Conservation (phyloP, 2,888 invertebrate species). For the Drosophila lutescens region DNA sequence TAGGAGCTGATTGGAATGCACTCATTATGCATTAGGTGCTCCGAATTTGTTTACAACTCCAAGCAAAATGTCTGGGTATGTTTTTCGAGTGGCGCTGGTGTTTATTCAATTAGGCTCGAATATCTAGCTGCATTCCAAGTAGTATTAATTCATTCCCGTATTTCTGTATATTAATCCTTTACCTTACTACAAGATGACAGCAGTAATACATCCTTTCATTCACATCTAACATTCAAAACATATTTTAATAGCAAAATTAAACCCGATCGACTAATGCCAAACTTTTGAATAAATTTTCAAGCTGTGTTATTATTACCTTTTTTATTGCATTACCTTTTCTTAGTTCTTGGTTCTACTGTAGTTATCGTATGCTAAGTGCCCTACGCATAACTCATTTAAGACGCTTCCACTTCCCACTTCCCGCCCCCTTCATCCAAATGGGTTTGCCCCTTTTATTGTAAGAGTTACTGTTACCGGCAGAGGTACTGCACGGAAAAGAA, state of each 20-base stretch:
- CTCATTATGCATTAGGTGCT: constrained; percentile 11
- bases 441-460: neutral
- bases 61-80: constrained; percentile 8
- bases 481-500: neutral
- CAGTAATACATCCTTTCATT: neutral
- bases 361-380: neutral
- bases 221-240: too few species aligned
- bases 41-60: constrained; percentile 11
- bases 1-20: constrained; percentile 22
- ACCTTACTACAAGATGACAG: too few species aligned
- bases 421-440: neutral
- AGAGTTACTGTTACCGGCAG: neutral
- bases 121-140: neutral
- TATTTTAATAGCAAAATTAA: too few species aligned
- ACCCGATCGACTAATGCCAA: too few species aligned
- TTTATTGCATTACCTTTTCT: too few species aligned
- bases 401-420: neutral
- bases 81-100: neutral
- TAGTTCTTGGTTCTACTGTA: neutral
- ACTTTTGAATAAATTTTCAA: too few species aligned
- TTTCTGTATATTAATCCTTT: neutral
- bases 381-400: constrained; percentile 4
- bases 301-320: too few species aligned
- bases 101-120: neutral
- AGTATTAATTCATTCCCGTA: neutral